These are phyloP conservation scores for Porphyrio hochstetteri DNA, from an alignment of 2,113 vertebrate species.

Conservation along the genomic window DNA sequence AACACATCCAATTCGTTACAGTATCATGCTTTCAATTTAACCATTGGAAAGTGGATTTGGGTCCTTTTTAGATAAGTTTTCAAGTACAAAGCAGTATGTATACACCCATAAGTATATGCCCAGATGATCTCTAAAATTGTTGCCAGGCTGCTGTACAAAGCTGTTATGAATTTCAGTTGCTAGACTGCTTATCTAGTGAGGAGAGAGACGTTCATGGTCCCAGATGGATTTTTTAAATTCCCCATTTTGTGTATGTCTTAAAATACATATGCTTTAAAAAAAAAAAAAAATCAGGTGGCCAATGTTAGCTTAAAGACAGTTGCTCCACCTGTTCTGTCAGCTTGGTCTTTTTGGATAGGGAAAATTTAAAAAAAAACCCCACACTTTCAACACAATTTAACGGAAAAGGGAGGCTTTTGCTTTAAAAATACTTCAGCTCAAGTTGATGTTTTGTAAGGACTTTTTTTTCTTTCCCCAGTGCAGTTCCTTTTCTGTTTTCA, in stretches of 20 bases:
- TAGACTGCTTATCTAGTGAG: background rate
- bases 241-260: background rate
- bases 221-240: background rate
- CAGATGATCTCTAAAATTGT: background rate
- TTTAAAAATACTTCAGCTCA: background rate
- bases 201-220: background rate
- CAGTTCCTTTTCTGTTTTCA: background rate
- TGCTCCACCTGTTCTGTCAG: background rate
- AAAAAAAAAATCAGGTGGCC: background rate
- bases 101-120: accelerated
- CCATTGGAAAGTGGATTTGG: background rate
- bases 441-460: background rate
- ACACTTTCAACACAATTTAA: background rate
- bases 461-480: background rate
- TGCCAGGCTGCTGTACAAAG: background rate
- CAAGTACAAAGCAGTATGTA: no score
- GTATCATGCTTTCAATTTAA: background rate
- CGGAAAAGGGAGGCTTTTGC: background rate
- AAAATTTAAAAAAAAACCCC: background rate
- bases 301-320: background rate
- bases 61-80: background rate
- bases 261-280: background rate
- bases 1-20: background rate
- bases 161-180: background rate
- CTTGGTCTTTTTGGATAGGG: background rate